phyloP scores from a whole-genome alignment of 2,113 vertebrate species.

The Bettongia penicillata region DNA sequence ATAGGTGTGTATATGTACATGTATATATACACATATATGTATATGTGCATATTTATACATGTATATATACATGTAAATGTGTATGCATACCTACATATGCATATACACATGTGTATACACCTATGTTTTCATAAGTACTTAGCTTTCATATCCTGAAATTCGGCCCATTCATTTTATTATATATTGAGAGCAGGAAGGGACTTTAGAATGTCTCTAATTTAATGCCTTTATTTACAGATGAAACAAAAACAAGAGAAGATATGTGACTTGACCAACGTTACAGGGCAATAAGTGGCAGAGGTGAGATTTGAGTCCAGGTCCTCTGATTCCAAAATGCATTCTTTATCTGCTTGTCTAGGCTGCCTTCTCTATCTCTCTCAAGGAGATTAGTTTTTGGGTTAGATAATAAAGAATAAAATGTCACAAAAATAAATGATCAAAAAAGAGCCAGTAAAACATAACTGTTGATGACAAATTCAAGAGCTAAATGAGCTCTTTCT shows the following conservation, averaged over 20 bases:
- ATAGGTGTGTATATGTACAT: too few relatives aligned
- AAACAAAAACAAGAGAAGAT: not conserved
- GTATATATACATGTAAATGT: too few relatives aligned
- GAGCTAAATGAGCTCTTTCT: not conserved
- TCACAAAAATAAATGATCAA: not conserved
- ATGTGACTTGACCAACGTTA: not conserved
- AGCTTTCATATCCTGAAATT: not conserved
- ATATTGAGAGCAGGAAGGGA: not conserved
- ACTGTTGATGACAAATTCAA: not conserved
- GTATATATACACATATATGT: fast-evolving
- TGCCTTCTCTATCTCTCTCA: not conserved
- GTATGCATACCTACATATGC: too few relatives aligned
- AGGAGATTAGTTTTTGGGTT: not conserved
- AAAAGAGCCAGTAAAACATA: not conserved
- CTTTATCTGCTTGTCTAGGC: not conserved
- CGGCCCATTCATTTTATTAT: not conserved
- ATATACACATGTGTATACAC: too few relatives aligned
- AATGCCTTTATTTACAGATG: not conserved
- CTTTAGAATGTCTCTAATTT: not conserved
- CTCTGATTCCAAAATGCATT: not conserved
- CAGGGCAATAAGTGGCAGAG: not conserved
- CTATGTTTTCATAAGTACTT: not conserved
- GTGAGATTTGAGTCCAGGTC: not conserved
- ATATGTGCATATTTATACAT: too few relatives aligned
- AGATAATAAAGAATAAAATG: not conserved